phyloP scores from a whole-genome alignment of 2,113 vertebrate genomes.

The Columba janthina region DNA sequence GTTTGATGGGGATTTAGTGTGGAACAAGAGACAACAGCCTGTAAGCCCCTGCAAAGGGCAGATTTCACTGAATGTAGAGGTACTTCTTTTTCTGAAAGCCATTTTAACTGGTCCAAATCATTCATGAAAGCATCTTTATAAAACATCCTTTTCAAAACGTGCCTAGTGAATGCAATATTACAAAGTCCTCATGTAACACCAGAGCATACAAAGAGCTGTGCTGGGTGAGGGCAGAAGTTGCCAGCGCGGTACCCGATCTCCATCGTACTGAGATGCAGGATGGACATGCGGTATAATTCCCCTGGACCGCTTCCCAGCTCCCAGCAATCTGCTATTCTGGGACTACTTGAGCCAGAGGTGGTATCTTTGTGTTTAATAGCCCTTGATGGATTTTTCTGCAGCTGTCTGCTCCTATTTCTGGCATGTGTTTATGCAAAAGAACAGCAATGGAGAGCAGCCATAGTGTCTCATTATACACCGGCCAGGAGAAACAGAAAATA shows the following conservation, averaged over 20 bases:
- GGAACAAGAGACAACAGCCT: neutral
- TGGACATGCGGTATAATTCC: accelerated
- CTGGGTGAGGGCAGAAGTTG: neutral
- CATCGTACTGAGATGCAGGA: accelerated
- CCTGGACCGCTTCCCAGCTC: neutral
- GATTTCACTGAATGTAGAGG: neutral
- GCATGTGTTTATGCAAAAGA: conserved; percentile 25
- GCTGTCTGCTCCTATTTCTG: conserved; percentile 50
- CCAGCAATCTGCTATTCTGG: neutral
- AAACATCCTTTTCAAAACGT: neutral
- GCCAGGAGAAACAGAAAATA: conserved; percentile 28
- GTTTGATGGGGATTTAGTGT: neutral
- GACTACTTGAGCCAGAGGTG: neutral
- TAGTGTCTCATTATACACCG: neutral
- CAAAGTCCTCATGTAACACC: neutral
- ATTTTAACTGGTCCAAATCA: neutral
- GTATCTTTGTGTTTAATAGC: conserved; percentile 12
- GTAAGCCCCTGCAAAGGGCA: neutral
- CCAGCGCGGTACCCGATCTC: accelerated
- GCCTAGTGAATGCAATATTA: neutral
- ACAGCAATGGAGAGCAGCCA: neutral
- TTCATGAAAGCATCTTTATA: neutral
- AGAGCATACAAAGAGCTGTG: neutral
- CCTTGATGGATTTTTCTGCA: conserved; percentile 38
- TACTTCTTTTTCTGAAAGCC: neutral